These are phyloP conservation scores for Macrophya alboannulata DNA, from an alignment of 2,888 invertebrate species.

Conservation along the genomic window DNA sequence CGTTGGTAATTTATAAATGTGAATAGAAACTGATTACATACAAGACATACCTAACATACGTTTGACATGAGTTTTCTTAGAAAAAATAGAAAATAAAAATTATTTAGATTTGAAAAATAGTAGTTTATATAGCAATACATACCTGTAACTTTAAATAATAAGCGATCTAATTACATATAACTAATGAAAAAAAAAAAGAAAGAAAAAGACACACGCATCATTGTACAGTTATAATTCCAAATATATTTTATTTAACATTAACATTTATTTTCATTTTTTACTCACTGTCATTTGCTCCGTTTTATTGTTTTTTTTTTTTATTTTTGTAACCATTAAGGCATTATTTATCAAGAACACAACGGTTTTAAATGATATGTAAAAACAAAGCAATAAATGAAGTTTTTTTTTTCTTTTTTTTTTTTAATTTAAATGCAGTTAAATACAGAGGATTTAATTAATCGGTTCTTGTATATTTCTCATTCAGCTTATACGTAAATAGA, in stretches of 20 bases:
- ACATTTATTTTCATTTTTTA: constrained; percentile 60
- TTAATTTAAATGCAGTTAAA: constrained; percentile 12
- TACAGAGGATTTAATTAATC: neutral
- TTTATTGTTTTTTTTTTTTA: constrained; percentile 48
- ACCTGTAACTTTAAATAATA: constrained; percentile 27
- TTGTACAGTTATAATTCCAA: constrained; percentile 69
- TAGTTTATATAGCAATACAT: neutral
- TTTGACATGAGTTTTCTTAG: neutral
- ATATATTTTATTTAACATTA: constrained; percentile 73
- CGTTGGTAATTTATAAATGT: neutral
- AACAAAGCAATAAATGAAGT: neutral
- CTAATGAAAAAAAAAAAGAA: neutral
- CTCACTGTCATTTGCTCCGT: neutral
- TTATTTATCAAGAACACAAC: constrained; percentile 19
- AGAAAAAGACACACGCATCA: constrained; percentile 19
- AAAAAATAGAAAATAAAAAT: neutral
- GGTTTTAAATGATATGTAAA: constrained; percentile 7
- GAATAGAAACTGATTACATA: neutral
- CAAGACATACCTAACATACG: neutral
- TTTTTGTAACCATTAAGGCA: neutral
- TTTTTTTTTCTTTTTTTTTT: neutral
- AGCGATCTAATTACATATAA: neutral
- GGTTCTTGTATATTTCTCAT: neutral
- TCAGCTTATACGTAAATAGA: neutral
- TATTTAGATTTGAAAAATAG: neutral